Conservation (phyloP, 2,797 vertebrate genomes). For the Arctocebus calabarensis region DNA sequence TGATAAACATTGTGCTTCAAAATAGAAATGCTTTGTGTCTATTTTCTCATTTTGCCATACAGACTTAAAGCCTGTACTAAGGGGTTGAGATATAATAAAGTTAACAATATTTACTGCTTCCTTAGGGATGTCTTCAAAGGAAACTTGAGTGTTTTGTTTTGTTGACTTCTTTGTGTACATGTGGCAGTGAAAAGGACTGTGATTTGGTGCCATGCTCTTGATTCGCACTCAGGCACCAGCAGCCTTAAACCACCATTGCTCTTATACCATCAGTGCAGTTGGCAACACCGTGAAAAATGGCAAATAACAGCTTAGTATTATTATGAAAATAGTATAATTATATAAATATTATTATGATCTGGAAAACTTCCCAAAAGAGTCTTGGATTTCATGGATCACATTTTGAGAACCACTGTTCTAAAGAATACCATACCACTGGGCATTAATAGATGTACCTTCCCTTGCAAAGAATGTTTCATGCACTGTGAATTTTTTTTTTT, state of each 20-base stretch:
- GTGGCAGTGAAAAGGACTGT: not conserved
- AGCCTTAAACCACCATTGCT: not conserved
- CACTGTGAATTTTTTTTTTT: not conserved
- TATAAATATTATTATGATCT: no score
- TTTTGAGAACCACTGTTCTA: not conserved
- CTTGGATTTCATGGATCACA: not conserved
- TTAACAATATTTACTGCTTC: not conserved
- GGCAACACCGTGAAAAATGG: not conserved
- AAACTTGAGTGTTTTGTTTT: not conserved
- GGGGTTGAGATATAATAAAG: not conserved
- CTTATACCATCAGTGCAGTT: not conserved
- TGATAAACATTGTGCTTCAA: not conserved
- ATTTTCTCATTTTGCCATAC: not conserved
- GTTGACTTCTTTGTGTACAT: not conserved
- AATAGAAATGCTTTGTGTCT: not conserved
- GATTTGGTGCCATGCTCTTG: not conserved
- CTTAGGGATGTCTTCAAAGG: not conserved
- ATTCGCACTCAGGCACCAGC: not conserved
- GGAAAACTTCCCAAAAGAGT: not conserved
- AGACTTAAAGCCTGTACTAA: not conserved
- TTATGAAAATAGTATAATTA: conserved; percentile 1
- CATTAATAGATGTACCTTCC: not conserved
- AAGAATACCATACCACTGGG: not conserved
- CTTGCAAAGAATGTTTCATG: not conserved
- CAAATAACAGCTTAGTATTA: not conserved